Conservation (phyloP, 2,113 vertebrate genomes). For the Balaeniceps rex region DNA sequence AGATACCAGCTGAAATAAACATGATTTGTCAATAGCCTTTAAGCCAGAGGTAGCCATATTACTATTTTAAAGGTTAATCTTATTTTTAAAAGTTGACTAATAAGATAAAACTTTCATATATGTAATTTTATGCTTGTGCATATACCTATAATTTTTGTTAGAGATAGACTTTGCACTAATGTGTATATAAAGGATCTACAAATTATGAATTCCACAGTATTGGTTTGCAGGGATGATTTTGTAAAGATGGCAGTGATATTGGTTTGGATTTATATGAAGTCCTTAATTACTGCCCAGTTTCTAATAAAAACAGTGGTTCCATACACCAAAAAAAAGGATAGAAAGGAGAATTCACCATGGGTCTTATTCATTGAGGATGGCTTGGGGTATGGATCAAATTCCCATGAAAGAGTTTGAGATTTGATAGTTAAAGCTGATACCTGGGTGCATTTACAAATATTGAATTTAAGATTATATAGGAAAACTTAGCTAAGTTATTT, state of each 20-base stretch:
- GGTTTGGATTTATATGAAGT: background rate
- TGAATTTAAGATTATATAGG: background rate
- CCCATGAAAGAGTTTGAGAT: background rate
- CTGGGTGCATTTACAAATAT: background rate
- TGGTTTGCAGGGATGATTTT: background rate
- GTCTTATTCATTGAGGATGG: background rate
- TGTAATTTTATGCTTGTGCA: background rate
- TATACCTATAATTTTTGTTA: background rate
- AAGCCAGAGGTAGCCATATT: background rate
- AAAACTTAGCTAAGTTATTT: background rate
- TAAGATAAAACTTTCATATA: background rate
- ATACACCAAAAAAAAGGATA: background rate
- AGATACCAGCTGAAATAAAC: background rate
- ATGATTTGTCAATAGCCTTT: background rate
- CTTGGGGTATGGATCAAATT: background rate
- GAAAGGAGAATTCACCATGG: background rate
- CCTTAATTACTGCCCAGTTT: background rate
- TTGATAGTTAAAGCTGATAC: background rate
- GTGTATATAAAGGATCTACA: background rate
- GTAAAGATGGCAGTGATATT: background rate
- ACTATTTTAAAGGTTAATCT: background rate
- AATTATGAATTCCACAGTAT: background rate
- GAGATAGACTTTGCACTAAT: background rate
- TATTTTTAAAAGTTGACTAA: background rate
- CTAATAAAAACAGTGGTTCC: background rate